Conservation (phyloP, 2,113 vertebrate species). For the Chaenogobius annularis region DNA sequence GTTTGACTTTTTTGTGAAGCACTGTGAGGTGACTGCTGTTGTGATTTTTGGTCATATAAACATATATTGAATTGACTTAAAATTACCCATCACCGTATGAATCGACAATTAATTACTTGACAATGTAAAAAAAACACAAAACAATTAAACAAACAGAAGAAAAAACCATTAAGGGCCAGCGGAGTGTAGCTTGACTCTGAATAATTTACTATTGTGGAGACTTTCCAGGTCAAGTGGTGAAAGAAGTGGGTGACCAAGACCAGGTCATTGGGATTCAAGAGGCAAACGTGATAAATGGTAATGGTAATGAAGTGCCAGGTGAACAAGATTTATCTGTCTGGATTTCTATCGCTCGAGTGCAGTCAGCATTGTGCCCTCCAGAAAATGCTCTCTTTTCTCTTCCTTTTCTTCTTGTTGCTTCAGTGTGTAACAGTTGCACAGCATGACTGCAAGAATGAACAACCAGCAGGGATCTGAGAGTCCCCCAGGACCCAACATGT, state of each 20-base stretch:
- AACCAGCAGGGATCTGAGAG: conserved; percentile 41
- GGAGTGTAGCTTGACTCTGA: background rate
- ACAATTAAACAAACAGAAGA: no score
- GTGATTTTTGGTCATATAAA: no score
- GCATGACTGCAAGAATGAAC: conserved; percentile 35
- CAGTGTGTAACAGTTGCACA: conserved; percentile 30
- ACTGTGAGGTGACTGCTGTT: no score
- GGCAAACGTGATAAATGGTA: conserved; percentile 23
- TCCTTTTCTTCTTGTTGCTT: conserved; percentile 13
- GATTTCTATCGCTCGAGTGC: conserved; percentile 29
- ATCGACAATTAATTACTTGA: background rate
- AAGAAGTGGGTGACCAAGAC: background rate
- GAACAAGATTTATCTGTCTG: conserved; percentile 32
- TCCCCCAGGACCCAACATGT: conserved; percentile 49
- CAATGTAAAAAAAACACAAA: background rate
- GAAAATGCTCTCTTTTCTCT: conserved; percentile 21
- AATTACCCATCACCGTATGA: no score
- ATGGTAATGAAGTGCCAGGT: conserved; percentile 11
- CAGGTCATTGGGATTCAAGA: conserved; percentile 20
- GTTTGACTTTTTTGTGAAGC: no score
- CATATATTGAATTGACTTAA: no score
- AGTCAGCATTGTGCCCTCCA: conserved; percentile 16
- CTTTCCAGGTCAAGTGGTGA: background rate
- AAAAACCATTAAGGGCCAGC: background rate
- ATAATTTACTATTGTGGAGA: background rate